These are phyloP conservation scores for Meteorus sp. DNA, from an alignment of 1,140 invertebrate species.

Conservation along the genomic window DNA sequence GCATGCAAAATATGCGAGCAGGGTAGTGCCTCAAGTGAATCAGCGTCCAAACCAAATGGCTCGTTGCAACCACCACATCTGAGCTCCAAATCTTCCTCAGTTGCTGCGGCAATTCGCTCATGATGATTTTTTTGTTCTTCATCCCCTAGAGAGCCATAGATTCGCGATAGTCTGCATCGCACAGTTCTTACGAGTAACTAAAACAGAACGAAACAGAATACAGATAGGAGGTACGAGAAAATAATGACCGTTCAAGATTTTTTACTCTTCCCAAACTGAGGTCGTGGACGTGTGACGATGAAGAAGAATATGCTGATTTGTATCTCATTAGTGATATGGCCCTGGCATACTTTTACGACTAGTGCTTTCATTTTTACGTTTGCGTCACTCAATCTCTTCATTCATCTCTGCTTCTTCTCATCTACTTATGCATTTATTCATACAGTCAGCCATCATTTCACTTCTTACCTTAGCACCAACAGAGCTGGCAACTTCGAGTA, in stretches of 20 bases:
- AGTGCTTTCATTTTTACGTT: not conserved
- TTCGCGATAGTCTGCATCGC: slow-evolving; percentile 72
- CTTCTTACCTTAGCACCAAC: slow-evolving; percentile 73
- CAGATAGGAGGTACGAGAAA: too few species aligned
- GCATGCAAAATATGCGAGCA: slow-evolving; percentile 84
- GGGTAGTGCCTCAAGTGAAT: slow-evolving; percentile 75
- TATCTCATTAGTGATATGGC: slow-evolving; percentile 1
- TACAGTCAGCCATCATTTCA: not conserved
- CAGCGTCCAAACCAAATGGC: slow-evolving; percentile 73
- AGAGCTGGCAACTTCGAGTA: slow-evolving; percentile 77
- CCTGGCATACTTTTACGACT: not conserved
- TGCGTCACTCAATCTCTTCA: not conserved
- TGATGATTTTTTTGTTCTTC: slow-evolving; percentile 76
- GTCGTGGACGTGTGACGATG: not conserved
- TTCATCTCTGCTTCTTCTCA: too few species aligned
- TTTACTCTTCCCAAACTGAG: too few species aligned
- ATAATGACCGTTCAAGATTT: too few species aligned
- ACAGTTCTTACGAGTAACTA: slow-evolving; percentile 78
- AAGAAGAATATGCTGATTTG: not conserved
- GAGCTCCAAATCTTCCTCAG: slow-evolving; percentile 74
- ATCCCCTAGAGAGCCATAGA: slow-evolving; percentile 79
- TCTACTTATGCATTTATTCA: not conserved
- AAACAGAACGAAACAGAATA: slow-evolving; percentile 1
- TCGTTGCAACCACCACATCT: slow-evolving; percentile 76
- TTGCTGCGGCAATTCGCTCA: slow-evolving; percentile 68